Conservation (phyloP, 1,140 invertebrate genomes). For the Mya arenaria region DNA sequence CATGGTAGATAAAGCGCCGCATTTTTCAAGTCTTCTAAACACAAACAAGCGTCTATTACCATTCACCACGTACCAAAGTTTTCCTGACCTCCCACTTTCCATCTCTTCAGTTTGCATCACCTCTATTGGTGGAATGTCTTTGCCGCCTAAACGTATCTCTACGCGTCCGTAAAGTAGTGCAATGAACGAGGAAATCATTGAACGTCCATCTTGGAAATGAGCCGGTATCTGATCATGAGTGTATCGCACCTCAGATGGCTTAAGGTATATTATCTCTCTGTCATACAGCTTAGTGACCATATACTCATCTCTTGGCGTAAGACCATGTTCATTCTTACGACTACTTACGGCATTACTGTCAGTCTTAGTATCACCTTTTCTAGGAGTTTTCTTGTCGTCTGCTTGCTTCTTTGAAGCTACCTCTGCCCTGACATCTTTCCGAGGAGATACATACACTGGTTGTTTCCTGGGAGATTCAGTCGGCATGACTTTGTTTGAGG, state of each 20-base stretch:
- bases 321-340: slow-evolving; percentile 28
- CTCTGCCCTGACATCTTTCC: slow-evolving; percentile 15
- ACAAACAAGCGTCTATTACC: slow-evolving; percentile 47
- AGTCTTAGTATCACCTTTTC: slow-evolving; percentile 11
- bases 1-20: slow-evolving; percentile 44
- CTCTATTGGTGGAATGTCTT: slow-evolving; percentile 49
- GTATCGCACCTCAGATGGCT: slow-evolving; percentile 47
- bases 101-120: slow-evolving; percentile 51
- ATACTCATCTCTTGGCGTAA: slow-evolving; percentile 45
- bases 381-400: neutral
- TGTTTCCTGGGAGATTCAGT: slow-evolving; percentile 17
- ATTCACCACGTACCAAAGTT: slow-evolving; percentile 51
- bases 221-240: slow-evolving; percentile 47
- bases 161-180: slow-evolving; percentile 38
- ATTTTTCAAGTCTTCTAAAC: slow-evolving; percentile 42
- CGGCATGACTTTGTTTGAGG: slow-evolving; percentile 50
- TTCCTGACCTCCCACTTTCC: slow-evolving; percentile 2
- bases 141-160: slow-evolving; percentile 40
- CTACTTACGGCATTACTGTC: slow-evolving; percentile 1
- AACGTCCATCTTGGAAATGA: slow-evolving; percentile 49
- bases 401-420: neutral
- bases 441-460: slow-evolving; percentile 27
- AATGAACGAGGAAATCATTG: slow-evolving; percentile 45
- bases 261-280: slow-evolving; percentile 44
- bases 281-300: slow-evolving; percentile 52